Evolutionary conservation across 2,797 vertebrate species (phyloP), one percentile per base, ranked within the genome.

Genomic region (Melanotaenia pygmaea): DNA sequence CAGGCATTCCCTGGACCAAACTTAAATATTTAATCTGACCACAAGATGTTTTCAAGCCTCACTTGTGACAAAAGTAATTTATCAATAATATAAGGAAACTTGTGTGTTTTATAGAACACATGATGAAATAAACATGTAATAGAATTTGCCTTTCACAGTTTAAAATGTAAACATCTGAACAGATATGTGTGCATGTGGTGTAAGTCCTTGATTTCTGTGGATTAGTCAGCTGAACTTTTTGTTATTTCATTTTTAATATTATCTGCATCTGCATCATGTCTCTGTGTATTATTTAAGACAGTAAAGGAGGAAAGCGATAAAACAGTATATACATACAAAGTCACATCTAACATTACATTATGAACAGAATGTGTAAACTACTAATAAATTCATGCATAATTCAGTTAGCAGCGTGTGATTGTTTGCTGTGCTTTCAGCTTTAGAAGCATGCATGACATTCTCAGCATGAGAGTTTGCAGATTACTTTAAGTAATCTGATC

Each of bases 391-490:
- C 40, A 43, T 43, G 14, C 14, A 24, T 18, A 38, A 51, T 64
- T 65, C 38, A 59, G 59, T 32, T 37, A 57, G 38, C 22, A 59
- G 28, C 6, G 54, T 59, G 54, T 34, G 28, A 53, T 40, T 73
- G 51, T 66, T 56, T 56, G 34, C 26, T 59, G 8, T 59, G 32
- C 26, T 72, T 65, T 51, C 18, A 28, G 34, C 30, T 59, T 38
- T 1, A 37, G 22, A 66, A 56, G 56, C 45, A 35, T 22, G 37
- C 22, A 7, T 3, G 0, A 74, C 13, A 28, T 34, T 3, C 51
- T 68, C 16, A 59, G 9, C 50, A 37, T 64, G 58, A 50, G 1
- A 65, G 28, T 35, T n/a, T 40, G n/a, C 16, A 26, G 43, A 50
- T 60, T 51, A 32, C 14, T 34, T 30, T 51, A 53, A 59, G 61